Percentiles rank a stretch among this genome's conserved stretches.
phyloP scores from a whole-genome alignment of 2,888 invertebrate species.

The Poecilobothrus nobilitatus region DNA sequence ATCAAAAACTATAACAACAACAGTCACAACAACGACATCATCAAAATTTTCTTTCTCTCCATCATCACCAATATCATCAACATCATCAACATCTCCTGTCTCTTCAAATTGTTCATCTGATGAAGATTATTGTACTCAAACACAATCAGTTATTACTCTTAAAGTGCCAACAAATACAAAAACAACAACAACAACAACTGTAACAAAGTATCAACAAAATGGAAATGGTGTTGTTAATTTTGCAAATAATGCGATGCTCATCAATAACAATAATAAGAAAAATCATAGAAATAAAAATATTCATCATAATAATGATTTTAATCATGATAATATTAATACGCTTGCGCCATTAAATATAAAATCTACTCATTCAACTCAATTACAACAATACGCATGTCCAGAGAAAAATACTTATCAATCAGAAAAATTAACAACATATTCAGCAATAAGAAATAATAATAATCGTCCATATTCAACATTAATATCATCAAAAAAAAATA shows the following conservation, averaged over 20 bases:
- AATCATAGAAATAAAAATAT: too few species aligned
- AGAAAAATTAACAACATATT: slow-evolving; percentile 28
- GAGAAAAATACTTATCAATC: slow-evolving; percentile 21
- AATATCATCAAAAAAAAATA: slow-evolving; percentile 23
- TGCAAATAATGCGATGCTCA: neutral
- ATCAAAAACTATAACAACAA: slow-evolving; percentile 15
- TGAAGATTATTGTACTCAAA: neutral
- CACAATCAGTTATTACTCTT: neutral
- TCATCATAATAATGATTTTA: slow-evolving; percentile 10
- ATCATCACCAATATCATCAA: slow-evolving; percentile 13
- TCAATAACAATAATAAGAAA: neutral
- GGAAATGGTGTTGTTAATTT: slow-evolving; percentile 19
- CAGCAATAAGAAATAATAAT: slow-evolving; percentile 25
- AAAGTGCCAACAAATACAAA: slow-evolving; percentile 16
- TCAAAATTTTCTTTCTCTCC: slow-evolving; percentile 18
- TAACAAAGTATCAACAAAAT: slow-evolving; percentile 9
- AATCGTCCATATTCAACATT: slow-evolving; percentile 34
- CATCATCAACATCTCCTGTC: neutral
- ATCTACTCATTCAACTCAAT: neutral
- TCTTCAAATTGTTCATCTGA: neutral
- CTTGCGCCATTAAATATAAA: slow-evolving; percentile 9
- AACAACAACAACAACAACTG: slow-evolving; percentile 13
- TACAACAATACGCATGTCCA: slow-evolving; percentile 13
- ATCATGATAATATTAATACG: slow-evolving; percentile 11
- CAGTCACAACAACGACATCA: slow-evolving; percentile 19